phyloP scores from a whole-genome alignment of 2,113 vertebrate species.

The Porphyrio hochstetteri region DNA sequence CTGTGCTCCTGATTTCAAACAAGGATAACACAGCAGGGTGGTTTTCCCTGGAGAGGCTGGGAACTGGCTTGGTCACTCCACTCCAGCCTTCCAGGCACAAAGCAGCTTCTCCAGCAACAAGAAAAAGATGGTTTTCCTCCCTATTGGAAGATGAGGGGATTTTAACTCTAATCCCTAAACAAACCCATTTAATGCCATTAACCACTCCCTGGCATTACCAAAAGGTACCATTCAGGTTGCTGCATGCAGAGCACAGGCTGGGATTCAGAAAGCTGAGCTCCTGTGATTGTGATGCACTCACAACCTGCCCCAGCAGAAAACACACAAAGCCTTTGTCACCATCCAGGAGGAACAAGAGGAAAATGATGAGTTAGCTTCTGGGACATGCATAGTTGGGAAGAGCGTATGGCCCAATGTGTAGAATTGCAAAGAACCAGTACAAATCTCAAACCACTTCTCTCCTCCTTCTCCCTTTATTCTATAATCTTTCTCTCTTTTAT shows the following conservation, averaged over 20 bases:
- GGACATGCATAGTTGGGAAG: neutral
- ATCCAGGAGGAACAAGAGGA: accelerated
- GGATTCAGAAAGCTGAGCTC: neutral
- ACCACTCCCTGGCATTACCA: neutral
- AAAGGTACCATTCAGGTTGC: neutral
- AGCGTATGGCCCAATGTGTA: neutral
- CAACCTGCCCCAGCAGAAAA: neutral
- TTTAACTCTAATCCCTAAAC: slow-evolving; percentile 43
- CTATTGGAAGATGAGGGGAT: slow-evolving; percentile 14
- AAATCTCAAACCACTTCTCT: neutral
- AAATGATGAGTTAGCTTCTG: neutral
- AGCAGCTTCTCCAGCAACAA: neutral
- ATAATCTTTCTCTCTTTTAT: neutral
- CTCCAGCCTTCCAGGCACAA: neutral
- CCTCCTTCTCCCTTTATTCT: neutral
- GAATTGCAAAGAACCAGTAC: neutral
- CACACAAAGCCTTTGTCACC: neutral
- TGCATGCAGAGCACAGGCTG: neutral
- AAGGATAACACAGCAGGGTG: neutral
- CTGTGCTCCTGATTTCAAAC: neutral
- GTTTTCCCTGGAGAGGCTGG: neutral
- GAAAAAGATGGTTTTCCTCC: neutral
- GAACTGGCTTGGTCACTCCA: neutral
- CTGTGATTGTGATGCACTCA: neutral
- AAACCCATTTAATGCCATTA: slow-evolving; percentile 49